These are phyloP conservation scores for Ostrea denselamellosa DNA, from an alignment of 1,140 invertebrate species.

Conservation along the genomic window DNA sequence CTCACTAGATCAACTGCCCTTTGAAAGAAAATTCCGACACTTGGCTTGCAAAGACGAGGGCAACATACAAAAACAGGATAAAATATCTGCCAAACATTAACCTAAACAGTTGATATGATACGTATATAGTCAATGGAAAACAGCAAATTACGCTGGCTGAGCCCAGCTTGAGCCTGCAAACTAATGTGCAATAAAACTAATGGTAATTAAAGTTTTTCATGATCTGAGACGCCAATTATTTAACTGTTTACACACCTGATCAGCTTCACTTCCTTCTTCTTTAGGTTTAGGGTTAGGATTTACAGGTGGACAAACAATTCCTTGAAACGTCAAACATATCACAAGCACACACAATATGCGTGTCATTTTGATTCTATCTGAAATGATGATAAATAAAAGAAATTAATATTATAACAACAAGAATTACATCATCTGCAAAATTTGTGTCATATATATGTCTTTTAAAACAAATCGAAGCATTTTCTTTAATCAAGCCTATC, in stretches of 20 bases:
- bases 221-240: too few relatives aligned
- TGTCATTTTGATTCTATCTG: neutral
- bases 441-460: neutral
- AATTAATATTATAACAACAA: neutral
- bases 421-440: neutral
- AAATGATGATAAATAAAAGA: neutral
- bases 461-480: neutral
- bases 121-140: too few relatives aligned
- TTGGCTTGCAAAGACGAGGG: too few relatives aligned
- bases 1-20: too few relatives aligned
- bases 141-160: too few relatives aligned
- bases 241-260: conserved; percentile 47
- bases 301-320: conserved; percentile 59
- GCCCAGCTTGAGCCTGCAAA: too few relatives aligned
- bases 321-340: conserved; percentile 41
- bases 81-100: too few relatives aligned
- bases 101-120: too few relatives aligned
- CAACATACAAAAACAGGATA: too few relatives aligned
- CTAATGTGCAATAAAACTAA: too few relatives aligned
- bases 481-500: neutral
- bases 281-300: conserved; percentile 53
- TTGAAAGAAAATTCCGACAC: too few relatives aligned
- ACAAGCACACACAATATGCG: conserved; percentile 30
- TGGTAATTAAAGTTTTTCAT: too few relatives aligned
- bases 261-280: conserved; percentile 57